phyloP scores from a whole-genome alignment of 2,113 vertebrate species.

The Hirundichthys speculiger region DNA sequence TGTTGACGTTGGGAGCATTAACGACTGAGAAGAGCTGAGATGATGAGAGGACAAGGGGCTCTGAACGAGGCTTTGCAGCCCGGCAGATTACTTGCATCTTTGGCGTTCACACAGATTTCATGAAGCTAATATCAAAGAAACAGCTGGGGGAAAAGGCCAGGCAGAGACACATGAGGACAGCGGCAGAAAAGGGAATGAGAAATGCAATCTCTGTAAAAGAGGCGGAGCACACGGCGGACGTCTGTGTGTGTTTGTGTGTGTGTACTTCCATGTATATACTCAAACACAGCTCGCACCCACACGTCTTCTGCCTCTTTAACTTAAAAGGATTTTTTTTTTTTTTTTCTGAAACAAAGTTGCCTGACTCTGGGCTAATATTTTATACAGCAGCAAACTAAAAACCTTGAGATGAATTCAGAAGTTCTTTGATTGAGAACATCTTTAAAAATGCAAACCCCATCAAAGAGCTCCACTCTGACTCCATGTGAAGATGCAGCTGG shows the following conservation, averaged over 20 bases:
- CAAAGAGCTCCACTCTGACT: conserved; percentile 64
- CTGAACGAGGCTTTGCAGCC: conserved; percentile 35
- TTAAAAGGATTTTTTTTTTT: conserved; percentile 27
- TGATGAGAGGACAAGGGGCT: conserved; percentile 50
- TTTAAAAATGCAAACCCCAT: conserved; percentile 81
- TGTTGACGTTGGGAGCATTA: conserved; percentile 52
- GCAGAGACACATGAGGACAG: conserved; percentile 67
- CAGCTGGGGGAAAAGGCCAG: conserved; percentile 70
- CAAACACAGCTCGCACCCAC: conserved; percentile 8
- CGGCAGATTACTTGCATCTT: conserved; percentile 64
- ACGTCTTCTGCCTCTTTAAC: conserved; percentile 32
- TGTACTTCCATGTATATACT: conserved; percentile 11
- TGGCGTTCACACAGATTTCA: conserved; percentile 73
- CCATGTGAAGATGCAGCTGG: conserved; percentile 50
- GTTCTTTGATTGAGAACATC: conserved; percentile 63
- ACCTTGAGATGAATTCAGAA: conserved; percentile 63
- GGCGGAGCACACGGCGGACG: conserved; percentile 41
- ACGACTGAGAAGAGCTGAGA: conserved; percentile 29
- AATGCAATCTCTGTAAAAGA: conserved; percentile 58
- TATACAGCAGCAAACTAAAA: conserved; percentile 67
- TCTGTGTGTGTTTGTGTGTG: conserved; percentile 12
- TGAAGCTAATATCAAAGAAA: conserved; percentile 80
- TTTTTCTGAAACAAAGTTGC: conserved; percentile 30
- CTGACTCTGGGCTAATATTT: conserved; percentile 64
- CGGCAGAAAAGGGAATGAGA: conserved; percentile 63